A percentile compares a stretch with the other conserved stretches of the same genome.
Evolutionary conservation across 2,797 vertebrate species (phyloP).

Genomic region (Propithecus deckenii): DNA sequence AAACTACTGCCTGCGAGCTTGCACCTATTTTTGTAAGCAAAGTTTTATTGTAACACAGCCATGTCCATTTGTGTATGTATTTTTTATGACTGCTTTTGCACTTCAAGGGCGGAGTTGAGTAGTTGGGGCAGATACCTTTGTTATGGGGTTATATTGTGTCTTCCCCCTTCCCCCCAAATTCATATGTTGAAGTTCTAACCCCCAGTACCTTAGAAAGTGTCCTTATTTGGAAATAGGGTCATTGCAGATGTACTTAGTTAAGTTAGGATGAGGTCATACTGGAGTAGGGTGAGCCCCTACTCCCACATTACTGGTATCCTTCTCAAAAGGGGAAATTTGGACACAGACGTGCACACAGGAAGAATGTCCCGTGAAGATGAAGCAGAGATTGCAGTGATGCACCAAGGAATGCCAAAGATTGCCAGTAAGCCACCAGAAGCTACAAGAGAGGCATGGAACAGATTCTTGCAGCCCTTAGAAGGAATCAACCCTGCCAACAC

Average conservation of each 20-base stretch:
- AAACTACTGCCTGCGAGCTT: neutral
- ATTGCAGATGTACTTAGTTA: neutral
- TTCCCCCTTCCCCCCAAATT: neutral
- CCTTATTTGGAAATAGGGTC: neutral
- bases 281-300: neutral
- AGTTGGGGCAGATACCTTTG: neutral
- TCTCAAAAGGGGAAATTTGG: neutral
- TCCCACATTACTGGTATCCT: neutral
- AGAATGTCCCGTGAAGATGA: neutral
- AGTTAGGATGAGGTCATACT: neutral
- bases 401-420: neutral
- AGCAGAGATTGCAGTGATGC: neutral
- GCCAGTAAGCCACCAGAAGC: neutral
- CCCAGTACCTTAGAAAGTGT: neutral
- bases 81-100: neutral
- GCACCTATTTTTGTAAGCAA: neutral
- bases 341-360: neutral
- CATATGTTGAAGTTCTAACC: neutral
- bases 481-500: neutral
- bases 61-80: neutral
- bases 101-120: neutral
- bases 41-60: neutral
- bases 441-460: neutral
- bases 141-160: neutral
- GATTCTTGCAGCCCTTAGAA: neutral